Percentiles rank a stretch among this genome's conserved stretches.
Conservation (phyloP, 2,888 invertebrate species). For the Mystacides longicornis region DNA sequence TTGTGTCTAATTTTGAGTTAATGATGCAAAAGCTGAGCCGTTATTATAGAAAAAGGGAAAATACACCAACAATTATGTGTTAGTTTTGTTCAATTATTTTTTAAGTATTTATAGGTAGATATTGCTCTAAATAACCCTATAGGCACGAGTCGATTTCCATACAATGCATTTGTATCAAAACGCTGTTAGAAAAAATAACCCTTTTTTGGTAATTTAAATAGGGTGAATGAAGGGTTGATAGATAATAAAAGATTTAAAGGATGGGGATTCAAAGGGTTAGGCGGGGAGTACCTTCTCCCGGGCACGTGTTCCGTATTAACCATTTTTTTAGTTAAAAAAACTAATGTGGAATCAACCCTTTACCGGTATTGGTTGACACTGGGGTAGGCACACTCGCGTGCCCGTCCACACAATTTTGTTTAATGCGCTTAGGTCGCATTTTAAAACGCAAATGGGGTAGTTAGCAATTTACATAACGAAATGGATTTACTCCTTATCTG, state of each 20-base stretch:
- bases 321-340: slow-evolving; percentile 21
- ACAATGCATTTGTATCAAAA: background rate
- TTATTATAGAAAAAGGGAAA: no score
- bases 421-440: slow-evolving; percentile 21
- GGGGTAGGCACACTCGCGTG: background rate
- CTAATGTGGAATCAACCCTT: slow-evolving; percentile 1
- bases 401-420: background rate
- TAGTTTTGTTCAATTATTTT: no score
- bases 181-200: background rate
- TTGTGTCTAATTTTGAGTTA: no score
- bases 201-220: background rate
- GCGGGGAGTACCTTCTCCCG: slow-evolving; percentile 8
- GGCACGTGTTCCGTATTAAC: slow-evolving; percentile 25
- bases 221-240: slow-evolving; percentile 5
- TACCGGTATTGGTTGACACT: slow-evolving; percentile 16
- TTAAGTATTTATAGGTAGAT: no score
- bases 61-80: no score
- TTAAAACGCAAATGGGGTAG: slow-evolving; percentile 23
- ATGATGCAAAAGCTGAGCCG: no score
- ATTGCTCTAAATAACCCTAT: slow-evolving; percentile 2
- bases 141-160: background rate
- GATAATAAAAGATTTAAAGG: background rate
- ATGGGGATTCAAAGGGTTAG: slow-evolving; percentile 17
- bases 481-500: slow-evolving; percentile 12
- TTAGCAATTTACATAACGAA: slow-evolving; percentile 18